A percentile compares a stretch with the other conserved stretches of the same genome.
Evolutionary conservation across 1,140 invertebrate genomes (phyloP).

Genomic region (Cataglyphis hispanica): DNA sequence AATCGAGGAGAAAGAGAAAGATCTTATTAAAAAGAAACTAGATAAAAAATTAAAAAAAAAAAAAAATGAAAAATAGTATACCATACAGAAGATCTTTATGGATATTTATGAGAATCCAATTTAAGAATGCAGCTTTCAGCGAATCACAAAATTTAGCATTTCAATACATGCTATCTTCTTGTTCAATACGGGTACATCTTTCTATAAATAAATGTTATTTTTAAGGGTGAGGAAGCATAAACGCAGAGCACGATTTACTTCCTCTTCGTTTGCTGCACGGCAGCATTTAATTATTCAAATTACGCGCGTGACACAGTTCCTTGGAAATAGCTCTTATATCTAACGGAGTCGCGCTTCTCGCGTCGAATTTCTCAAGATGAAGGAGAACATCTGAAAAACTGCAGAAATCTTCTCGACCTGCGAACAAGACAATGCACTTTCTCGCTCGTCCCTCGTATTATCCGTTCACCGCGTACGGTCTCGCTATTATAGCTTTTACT

Average conservation of each 20-base stretch:
- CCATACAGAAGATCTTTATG: not conserved
- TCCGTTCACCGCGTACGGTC: constrained; percentile 66
- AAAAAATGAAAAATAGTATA: not conserved
- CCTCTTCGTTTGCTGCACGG: constrained; percentile 22
- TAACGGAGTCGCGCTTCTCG: not conserved
- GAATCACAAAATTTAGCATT: constrained; percentile 11
- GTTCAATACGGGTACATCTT: not conserved
- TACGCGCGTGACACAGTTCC: constrained; percentile 32
- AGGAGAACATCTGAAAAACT: constrained; percentile 62
- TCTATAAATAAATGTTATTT: constrained; percentile 23
- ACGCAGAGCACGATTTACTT: constrained; percentile 10
- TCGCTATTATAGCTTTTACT: constrained; percentile 73
- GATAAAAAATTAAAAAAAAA: not conserved
- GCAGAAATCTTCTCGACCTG: constrained; percentile 59
- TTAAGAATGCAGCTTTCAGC: not conserved
- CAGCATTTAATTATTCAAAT: constrained; percentile 54
- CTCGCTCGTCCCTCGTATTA: constrained; percentile 66
- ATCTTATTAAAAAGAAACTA: constrained; percentile 13
- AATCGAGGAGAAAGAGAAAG: not conserved
- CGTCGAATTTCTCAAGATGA: constrained; percentile 58
- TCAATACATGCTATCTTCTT: not conserved
- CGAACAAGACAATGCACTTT: constrained; percentile 76
- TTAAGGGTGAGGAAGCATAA: not conserved
- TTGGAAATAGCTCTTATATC: constrained; percentile 44
- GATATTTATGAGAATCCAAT: not conserved